Base-by-base conservation (phyloP, 2,797 vertebrate species). In the Typhlichthys eigenmanni region DNA sequence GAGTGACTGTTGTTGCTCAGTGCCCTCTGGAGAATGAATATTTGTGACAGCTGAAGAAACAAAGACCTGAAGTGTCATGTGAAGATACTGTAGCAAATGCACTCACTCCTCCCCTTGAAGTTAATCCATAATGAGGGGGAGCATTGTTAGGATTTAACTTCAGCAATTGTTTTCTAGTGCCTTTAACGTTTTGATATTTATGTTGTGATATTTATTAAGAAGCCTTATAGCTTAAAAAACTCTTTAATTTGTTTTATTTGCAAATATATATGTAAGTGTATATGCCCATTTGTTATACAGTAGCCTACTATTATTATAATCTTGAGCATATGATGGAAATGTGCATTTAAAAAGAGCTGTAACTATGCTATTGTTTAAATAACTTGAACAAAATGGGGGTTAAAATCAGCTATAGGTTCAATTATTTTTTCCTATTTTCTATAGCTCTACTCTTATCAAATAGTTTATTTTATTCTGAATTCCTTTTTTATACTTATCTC, bases 181-280 rank as follows among this genome's bases (percentile, higher is more conserved):
- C 96, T 96, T 99, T 98, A 96, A 89, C 87, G 89, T 91, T 81
- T 93, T 95, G 93, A 93, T 97, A 95, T 90, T 90, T 88, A 89
- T 97, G 94, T 48, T 56, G 13, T 13, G 75, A 90, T 99, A 98
- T 98, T 98, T 98, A 98, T 99, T 97, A 94, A 92, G 91, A 93
- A 93, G 93, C 92, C 94, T 95, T 93, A 76, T 62, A 81, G 62
- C 53, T 71, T 71, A 79, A 78, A 45, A 81, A 73, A 74, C 50
- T 50, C 63, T 76, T 76, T 79, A 64, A 75, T 54, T 72, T 76
- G 47, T 79, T 73, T 83, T 53, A 49, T 76, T 38, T 43, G 38
- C 38, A 8, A 43, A 43, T 43, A 43, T 43, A 43, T 43, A 43
- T 43, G 38, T 43, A 43, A 43, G 38, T 10, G 38, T 43, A 43